A percentile compares a stretch with the other conserved stretches of the same genome.
Conservation (phyloP, 2,888 invertebrate genomes). For the Volucella bombylans region DNA sequence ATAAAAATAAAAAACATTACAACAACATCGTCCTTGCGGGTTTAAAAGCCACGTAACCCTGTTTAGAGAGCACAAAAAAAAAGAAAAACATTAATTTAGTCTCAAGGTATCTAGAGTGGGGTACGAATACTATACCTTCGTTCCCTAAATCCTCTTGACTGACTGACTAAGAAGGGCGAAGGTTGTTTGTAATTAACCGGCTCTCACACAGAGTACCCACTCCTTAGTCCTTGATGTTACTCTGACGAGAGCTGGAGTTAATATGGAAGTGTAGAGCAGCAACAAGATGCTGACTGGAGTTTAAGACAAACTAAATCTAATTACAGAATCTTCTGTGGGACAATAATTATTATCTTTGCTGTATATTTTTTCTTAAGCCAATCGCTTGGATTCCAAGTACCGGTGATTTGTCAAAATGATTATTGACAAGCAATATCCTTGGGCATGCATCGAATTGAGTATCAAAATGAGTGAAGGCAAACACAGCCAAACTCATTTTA, state of each 20-base stretch:
- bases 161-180: background rate
- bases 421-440: conserved; percentile 9
- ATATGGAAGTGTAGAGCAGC: conserved; percentile 1
- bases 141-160: no score
- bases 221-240: background rate
- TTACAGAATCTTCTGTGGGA: conserved; percentile 4
- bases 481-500: conserved; percentile 9
- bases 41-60: conserved; percentile 30
- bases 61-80: background rate
- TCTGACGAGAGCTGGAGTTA: background rate
- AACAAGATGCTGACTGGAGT: background rate
- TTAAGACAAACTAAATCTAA: conserved; percentile 37
- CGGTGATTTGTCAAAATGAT: background rate
- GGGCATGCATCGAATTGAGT: conserved; percentile 5
- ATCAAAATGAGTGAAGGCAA: conserved; percentile 4
- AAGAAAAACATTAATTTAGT: conserved; percentile 45
- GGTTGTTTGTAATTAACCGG: conserved; percentile 14
- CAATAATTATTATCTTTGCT: conserved; percentile 22
- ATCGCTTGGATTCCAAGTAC: no score
- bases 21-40: conserved; percentile 19
- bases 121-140: no score
- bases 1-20: background rate
- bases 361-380: no score
- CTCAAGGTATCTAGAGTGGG: conserved; percentile 7
- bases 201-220: conserved; percentile 6